Base-by-base conservation (phyloP, 1,140 invertebrate species). In the Phthorimaea operculella region DNA sequence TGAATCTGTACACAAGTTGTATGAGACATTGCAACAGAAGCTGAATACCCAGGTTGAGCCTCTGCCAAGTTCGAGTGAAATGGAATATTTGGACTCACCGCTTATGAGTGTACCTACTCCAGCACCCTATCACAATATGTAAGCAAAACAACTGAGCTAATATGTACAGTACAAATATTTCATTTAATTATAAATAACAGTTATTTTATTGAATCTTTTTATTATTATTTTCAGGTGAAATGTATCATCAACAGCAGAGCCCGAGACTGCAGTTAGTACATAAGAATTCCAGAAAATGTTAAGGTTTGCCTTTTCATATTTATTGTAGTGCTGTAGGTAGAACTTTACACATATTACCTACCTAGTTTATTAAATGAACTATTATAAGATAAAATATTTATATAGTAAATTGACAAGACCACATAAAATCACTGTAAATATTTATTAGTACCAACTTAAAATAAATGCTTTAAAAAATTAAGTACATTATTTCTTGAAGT, bases 51-150 rank as follows among this genome's bases (percentile, higher is more conserved):
- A 90, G 56, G 90, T 92, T 54, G 93, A 94, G 64, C 88, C 90
- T 54, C 86, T 87, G 14, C 81, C 87, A 0, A 75, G 83, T 44
- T 87, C 88, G 54, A 89, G 88, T 60, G 89, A 91, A 66, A 88
- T 92, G 62, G 93, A 95, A 80, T 89, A 91, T 70, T 86, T 94
- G 28, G 91, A 96, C 75, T 95, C 95, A 0, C 94, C 94, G 0
- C 82, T 96, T 1, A 93, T 94, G 88, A 93, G 91, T 88, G 93
- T 95, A 11, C 93, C 93, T 8, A 94, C 92, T 5, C 92, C 93
- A 16, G 92, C 92, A 28, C 93, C 93, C 10, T 90, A 89, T 72
- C 89, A 90, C 70, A 79, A 39, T 45, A 54, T 21, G 42, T 16
- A 54, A 45, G 14, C 33, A 16, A 33, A 45, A 54, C 45, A 47